phyloP scores from a whole-genome alignment of 2,113 vertebrate species.

The Nasalis larvatus region DNA sequence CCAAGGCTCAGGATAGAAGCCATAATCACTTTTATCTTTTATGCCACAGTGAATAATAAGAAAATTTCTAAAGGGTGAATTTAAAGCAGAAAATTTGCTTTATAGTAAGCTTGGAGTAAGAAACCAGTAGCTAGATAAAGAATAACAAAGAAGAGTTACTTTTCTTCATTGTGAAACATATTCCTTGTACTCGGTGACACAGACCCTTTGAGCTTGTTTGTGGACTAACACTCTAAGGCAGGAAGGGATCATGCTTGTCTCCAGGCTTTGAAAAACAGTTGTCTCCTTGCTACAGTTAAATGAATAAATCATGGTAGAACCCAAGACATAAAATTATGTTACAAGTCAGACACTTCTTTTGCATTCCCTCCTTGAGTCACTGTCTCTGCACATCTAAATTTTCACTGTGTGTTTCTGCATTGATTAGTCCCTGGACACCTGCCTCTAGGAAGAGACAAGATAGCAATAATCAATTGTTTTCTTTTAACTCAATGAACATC shows the following conservation, averaged over 20 bases:
- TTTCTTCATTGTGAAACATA: background rate
- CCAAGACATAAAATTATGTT: background rate
- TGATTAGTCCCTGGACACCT: background rate
- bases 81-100: slow-evolving; percentile 28
- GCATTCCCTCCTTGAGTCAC: background rate
- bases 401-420: background rate
- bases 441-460: background rate
- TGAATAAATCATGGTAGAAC: background rate
- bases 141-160: background rate
- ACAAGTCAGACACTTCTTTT: background rate
- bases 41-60: slow-evolving; percentile 19
- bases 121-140: background rate
- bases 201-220: background rate
- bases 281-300: background rate
- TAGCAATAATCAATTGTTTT: background rate
- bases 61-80: slow-evolving; percentile 35
- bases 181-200: background rate
- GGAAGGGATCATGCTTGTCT: background rate
- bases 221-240: background rate
- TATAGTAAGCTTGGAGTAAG: slow-evolving; percentile 10
- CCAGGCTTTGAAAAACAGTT: background rate
- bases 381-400: background rate
- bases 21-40: slow-evolving; percentile 43
- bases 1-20: background rate
- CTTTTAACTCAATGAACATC: background rate